phyloP scores from a whole-genome alignment of 2,113 vertebrate genomes.

The Ranitomeya imitator region DNA sequence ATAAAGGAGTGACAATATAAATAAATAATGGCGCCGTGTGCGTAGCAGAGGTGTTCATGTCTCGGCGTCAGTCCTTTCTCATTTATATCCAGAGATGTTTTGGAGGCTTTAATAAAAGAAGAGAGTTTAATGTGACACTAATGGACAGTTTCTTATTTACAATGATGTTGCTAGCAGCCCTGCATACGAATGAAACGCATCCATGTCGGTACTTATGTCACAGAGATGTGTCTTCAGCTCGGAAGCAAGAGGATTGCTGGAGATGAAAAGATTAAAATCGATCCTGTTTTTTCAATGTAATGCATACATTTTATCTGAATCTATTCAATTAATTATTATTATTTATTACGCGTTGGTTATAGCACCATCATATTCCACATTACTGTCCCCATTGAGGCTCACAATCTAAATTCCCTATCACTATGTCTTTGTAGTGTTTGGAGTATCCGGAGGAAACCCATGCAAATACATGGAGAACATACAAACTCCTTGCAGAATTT shows the following conservation, averaged over 20 bases:
- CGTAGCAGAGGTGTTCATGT: slow-evolving; percentile 82
- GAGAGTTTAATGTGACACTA: slow-evolving; percentile 78
- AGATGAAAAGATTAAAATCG: not conserved
- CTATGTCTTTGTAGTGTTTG: too few relatives aligned
- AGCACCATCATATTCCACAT: too few relatives aligned
- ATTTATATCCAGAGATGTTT: slow-evolving; percentile 83
- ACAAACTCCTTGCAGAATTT: too few relatives aligned
- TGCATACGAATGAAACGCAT: slow-evolving; percentile 39
- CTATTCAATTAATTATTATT: too few relatives aligned
- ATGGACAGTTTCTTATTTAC: slow-evolving; percentile 72
- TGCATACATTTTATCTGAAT: not conserved
- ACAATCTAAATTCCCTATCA: too few relatives aligned
- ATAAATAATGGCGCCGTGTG: slow-evolving; percentile 38
- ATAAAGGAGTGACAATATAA: slow-evolving; percentile 62
- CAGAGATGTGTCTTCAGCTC: slow-evolving; percentile 12
- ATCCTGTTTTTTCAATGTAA: not conserved
- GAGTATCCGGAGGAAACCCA: too few relatives aligned
- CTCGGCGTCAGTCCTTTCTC: slow-evolving; percentile 84
- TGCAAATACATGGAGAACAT: too few relatives aligned
- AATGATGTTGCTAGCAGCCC: slow-evolving; percentile 62
- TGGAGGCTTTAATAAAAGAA: slow-evolving; percentile 87
- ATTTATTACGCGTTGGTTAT: too few relatives aligned
- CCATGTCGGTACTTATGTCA: slow-evolving; percentile 27
- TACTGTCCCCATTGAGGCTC: too few relatives aligned
- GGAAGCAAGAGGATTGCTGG: not conserved